Evolutionary conservation across 2,888 invertebrate species (phyloP), one percentile per base, ranked within the genome.

Genomic region (Rhagium mordax): DNA sequence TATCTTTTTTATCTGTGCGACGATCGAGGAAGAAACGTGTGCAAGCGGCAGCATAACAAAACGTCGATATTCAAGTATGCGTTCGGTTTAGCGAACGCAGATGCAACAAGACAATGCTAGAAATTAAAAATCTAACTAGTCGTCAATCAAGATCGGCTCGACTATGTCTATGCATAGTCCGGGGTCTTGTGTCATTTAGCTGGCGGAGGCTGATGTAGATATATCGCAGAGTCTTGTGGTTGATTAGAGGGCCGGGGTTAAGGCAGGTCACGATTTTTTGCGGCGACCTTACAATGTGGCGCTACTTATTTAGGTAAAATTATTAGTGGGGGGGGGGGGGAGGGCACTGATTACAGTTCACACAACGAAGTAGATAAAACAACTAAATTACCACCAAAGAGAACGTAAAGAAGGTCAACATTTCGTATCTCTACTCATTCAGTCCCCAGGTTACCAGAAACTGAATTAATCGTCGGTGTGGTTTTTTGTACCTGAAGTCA

Each of bases 81-180:
- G 62, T 70, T 66, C 27, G 55, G 73, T 67, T 55, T 49, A 49
- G 21, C 73, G 59, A 72, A 72, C 73, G 74, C 70, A 74, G 78
- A 76, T 74, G 77, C 72, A 70, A 71, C 74, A 72, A 80, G 81
- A 82, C 82, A 82, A 81, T 80, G 80, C 74, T 70, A 72, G 78
- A 80, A 82, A 82, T 81, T 81, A 82, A 82, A 82, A 82, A 82
- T 82, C 78, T 79, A 79, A 79, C 80, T 78, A 74, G 79, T 81
- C 82, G 82, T 82, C 82, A 81, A 82, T 82, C 82, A 82, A 82
- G 82, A 82, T 82, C 79, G 81, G 72, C 74, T 72, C 55, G 61
- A 41, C 74, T 67, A 60, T 71, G 74, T 62, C 74, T 71, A 66
- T 74, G 70, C 70, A 69, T 60, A 59, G 69, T 69, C 64, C 53